A percentile compares a stretch with the other conserved stretches of the same genome.
phyloP scores from a whole-genome alignment of 2,797 vertebrate species.

The Pempheris klunzingeri region DNA sequence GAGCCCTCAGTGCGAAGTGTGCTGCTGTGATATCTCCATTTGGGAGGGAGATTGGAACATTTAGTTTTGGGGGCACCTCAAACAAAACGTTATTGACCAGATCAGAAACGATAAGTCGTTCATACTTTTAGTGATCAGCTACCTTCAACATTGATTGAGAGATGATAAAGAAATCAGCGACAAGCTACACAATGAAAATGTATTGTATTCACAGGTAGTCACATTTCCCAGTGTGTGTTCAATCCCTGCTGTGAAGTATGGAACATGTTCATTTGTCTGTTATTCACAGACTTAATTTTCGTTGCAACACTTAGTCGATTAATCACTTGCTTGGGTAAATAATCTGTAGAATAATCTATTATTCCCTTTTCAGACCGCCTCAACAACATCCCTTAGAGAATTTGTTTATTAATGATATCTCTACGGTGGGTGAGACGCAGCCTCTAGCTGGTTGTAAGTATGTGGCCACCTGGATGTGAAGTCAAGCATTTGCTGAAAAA shows the following conservation, averaged over 20 bases:
- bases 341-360: too few relatives aligned
- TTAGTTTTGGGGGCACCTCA: background rate
- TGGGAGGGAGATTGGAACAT: background rate
- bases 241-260: background rate
- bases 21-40: background rate
- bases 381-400: background rate
- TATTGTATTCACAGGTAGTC: background rate
- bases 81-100: background rate
- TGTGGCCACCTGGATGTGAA: slow-evolving; percentile 1
- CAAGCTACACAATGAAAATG: background rate
- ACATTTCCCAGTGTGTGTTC: background rate
- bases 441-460: slow-evolving; percentile 9
- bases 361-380: background rate
- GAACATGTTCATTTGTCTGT: background rate
- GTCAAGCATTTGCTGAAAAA: slow-evolving; percentile 17
- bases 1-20: background rate
- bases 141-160: background rate
- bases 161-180: background rate
- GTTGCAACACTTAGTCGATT: background rate
- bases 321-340: too few relatives aligned
- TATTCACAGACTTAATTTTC: background rate
- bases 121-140: background rate
- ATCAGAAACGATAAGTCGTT: background rate
- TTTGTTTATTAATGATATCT: background rate
- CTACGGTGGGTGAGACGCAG: background rate